Base-by-base conservation (phyloP, 2,888 invertebrate species). In the Mantis religiosa region DNA sequence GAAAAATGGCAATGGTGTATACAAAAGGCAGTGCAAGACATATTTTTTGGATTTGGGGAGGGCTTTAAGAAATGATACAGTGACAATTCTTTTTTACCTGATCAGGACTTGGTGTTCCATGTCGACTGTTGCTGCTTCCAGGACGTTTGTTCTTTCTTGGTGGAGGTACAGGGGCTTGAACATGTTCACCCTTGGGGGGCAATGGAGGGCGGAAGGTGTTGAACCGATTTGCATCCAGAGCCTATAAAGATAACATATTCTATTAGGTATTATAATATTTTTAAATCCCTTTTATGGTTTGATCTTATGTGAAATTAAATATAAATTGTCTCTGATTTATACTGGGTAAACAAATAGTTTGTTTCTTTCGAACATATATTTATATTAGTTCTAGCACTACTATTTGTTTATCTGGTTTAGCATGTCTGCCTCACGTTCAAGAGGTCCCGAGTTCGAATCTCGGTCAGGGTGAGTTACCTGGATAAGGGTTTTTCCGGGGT, bases 131-230 rank as follows among this genome's bases (percentile, higher is more conserved):
- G 92, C 92, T 92, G 84, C 90, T 91, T 91, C 92, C 91, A 92
- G 91, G 91, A 90, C 93, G 92, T 91, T 94, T 94, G 90, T 95
- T 94, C 91, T 94, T 93, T 91, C 95, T 92, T 0, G 95, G 95
- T 2, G 97, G 97, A 83, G 97, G 96, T 82, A 96, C 94, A 3
- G 93, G 95, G 28, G 94, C 93, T 54, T 93, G 91, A 30, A 89
- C 88, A 14, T 92, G 92, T 91, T 95, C 95, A 91, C 95, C 95
- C 93, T 96, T 96, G 0, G 96, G 96, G 27, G 96, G 96, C 91
- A 96, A 93, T 0, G 96, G 96, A 15, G 96, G 96, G 28, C 93
- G 92, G n/a, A 90, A 89, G 41, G 89, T 89, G 47, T 89, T 87
- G 87, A 88, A 90, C 25, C 89, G 81, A 28, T 82, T 85, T 27